A percentile compares a stretch with the other conserved stretches of the same genome.
These are phyloP conservation scores for Gortyna flavago DNA, from an alignment of 2,888 invertebrate species.

Conservation along the genomic window DNA sequence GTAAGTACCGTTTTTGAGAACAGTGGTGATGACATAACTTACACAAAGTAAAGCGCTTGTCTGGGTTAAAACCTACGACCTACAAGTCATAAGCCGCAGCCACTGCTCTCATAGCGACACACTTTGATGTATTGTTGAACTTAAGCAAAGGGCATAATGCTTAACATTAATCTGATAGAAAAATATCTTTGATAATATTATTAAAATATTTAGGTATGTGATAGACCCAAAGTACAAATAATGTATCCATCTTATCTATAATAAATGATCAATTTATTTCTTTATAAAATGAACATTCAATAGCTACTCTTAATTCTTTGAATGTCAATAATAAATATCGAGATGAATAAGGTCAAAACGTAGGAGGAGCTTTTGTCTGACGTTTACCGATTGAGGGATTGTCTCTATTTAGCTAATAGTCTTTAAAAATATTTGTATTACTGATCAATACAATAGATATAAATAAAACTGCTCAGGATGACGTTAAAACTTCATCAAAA, in stretches of 20 bases:
- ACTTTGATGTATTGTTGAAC: constrained; percentile 18
- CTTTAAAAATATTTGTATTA: not conserved
- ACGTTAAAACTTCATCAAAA: not conserved
- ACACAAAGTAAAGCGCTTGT: not conserved
- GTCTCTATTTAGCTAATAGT: not conserved
- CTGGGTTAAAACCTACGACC: not conserved
- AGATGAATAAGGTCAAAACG: not conserved
- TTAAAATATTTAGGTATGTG: not conserved
- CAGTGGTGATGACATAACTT: not conserved
- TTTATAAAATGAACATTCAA: constrained; percentile 4
- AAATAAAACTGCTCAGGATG: not conserved
- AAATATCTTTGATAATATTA: constrained; percentile 7
- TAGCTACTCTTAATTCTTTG: not conserved
- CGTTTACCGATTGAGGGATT: not conserved
- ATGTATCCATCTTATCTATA: not conserved
- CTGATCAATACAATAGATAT: not conserved
- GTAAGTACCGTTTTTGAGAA: not conserved
- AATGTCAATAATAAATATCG: not conserved
- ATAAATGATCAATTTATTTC: constrained; percentile 1
- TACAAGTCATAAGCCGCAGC: not conserved
- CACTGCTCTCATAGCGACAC: not conserved
- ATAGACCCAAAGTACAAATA: not conserved
- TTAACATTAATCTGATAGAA: not conserved
- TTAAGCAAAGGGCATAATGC: constrained; percentile 6
- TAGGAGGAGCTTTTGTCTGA: constrained; percentile 11